These are phyloP conservation scores for Tetrax tetrax DNA, from an alignment of 2,113 vertebrate genomes.

Conservation along the genomic window DNA sequence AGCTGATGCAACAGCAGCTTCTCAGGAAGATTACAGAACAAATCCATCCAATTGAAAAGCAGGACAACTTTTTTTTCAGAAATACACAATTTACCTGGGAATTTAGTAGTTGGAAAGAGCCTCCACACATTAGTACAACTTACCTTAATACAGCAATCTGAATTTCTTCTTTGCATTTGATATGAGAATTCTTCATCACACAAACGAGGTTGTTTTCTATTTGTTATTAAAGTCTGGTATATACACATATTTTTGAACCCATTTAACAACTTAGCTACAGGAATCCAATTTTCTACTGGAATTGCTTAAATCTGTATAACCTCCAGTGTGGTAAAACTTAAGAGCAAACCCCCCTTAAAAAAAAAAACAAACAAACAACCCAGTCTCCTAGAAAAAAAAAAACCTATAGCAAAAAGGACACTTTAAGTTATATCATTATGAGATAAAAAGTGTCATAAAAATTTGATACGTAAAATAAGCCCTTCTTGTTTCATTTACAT, in stretches of 20 bases:
- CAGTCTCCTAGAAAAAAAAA: neutral
- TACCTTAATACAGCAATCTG: slow-evolving; percentile 29
- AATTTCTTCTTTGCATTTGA: slow-evolving; percentile 3
- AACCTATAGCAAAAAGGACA: neutral
- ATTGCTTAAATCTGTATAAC: neutral
- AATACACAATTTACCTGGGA: neutral
- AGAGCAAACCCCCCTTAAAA: neutral
- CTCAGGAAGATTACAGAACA: neutral
- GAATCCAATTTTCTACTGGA: neutral
- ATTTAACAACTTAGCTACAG: neutral
- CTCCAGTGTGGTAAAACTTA: neutral
- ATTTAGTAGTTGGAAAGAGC: neutral
- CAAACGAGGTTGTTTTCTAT: neutral
- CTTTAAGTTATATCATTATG: neutral
- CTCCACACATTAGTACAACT: neutral
- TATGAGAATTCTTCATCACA: slow-evolving; percentile 9
- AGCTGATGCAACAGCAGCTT: neutral
- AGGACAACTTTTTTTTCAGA: neutral
- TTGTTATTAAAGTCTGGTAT: neutral
- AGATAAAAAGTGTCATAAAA: neutral
- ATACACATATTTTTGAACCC: neutral
- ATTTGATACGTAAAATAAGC: neutral
- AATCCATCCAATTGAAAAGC: neutral
- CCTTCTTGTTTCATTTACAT: neutral
- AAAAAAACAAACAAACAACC: neutral